These are phyloP conservation scores for Piprites chloris DNA, from an alignment of 2,113 vertebrate species.

Conservation along the genomic window DNA sequence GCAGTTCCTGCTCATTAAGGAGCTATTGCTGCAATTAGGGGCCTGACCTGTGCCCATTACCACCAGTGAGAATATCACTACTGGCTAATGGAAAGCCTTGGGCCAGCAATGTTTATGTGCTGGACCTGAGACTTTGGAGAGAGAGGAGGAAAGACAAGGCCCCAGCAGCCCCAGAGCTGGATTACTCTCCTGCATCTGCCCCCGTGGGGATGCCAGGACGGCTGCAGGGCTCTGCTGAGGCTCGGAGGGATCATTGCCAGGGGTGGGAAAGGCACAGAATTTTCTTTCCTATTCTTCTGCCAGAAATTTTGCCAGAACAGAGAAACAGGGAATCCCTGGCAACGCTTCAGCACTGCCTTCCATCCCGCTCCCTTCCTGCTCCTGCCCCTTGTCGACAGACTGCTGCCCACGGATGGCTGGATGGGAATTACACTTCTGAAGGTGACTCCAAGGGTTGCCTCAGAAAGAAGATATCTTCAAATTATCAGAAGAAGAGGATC, in stretches of 20 bases:
- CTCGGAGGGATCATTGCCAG: background rate
- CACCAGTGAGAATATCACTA: background rate
- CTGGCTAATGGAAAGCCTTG: background rate
- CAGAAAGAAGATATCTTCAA: background rate
- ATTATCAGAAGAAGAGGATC: background rate
- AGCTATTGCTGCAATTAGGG: background rate
- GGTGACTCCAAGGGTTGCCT: background rate
- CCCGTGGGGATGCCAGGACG: accelerated
- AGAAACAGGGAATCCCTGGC: background rate
- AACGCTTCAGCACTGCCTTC: background rate
- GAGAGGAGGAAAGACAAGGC: background rate
- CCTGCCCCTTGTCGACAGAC: background rate
- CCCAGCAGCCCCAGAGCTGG: background rate
- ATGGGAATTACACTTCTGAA: background rate
- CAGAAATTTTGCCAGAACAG: background rate
- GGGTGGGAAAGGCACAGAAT: background rate
- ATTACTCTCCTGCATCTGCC: background rate
- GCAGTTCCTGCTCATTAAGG: slow-evolving; percentile 22
- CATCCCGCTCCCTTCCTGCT: background rate
- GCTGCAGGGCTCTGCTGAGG: background rate
- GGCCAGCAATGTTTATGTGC: background rate
- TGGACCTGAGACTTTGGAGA: background rate
- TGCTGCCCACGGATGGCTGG: background rate
- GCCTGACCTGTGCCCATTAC: background rate
- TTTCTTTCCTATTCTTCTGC: background rate